Base-by-base conservation (phyloP, 2,113 vertebrate genomes). In the Pteropus alecto region DNA sequence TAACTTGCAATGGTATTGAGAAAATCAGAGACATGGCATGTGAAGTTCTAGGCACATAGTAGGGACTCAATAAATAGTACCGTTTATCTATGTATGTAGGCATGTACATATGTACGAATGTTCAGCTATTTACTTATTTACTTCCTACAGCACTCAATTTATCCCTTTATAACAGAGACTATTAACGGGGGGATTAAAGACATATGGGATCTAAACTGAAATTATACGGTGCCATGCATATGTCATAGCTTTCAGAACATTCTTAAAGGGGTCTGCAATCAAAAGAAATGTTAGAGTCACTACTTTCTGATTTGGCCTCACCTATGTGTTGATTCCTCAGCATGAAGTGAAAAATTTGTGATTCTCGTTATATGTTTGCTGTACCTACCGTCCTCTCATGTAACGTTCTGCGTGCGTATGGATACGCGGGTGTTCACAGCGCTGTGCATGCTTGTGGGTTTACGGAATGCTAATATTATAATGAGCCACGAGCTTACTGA, bases 401-500 rank as follows among this genome's bases (percentile, higher is more conserved):
- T 60, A 14, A 18, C 54, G 33, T 77, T 70, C 22, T 73, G 10
- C 18, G 30, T 79, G 24, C 67, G 22, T 63, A 2, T 90, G 78
- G 9, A 7, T 81, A 30, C 18, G 54, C 56, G 84, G 26, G 33
- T 82, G 60, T 90, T 82, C 56, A 63, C 63, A 84, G 35, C 85
- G 46, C 85, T 19, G 77, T 61, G n/a, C 51, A 60, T 93, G 19
- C 85, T 84, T 92, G 76, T 90, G 90, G 51, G 56, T 95, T 96
- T 95, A 77, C 54, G 35, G 87, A 93, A 95, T 82, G 87, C 54
- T 96, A 73, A 90, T 96, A 90, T 94, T 88, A 90, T 88, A 87
- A 94, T 77, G 54, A 79, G 22, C 70, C 63, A 63, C 71, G 93
- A 90, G 58, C 95, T 93, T 73, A 38, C 71, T 85, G 93, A 96